A percentile compares a stretch with the other conserved stretches of the same genome.
Conservation (phyloP, 2,888 invertebrate genomes). For the Rhagophthalmus giganteus region DNA sequence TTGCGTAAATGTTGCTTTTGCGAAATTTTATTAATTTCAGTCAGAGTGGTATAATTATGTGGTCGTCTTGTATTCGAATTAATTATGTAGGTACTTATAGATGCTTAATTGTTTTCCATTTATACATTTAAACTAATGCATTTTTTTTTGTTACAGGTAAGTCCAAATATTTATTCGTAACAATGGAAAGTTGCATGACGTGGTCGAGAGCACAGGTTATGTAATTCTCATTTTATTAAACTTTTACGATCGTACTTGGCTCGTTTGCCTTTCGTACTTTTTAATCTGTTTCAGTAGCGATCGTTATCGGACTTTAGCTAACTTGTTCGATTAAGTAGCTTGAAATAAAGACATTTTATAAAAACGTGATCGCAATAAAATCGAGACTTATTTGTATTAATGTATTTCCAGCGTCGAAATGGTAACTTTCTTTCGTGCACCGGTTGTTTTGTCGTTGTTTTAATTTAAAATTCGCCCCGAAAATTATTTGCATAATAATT, state of each 20-base stretch:
- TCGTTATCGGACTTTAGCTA: not conserved
- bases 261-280: not conserved
- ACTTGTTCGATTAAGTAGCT: too few species aligned
- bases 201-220: not conserved
- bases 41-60: too few species aligned
- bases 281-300: not conserved
- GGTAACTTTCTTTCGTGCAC: too few species aligned
- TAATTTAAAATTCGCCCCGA: not conserved
- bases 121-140: slow-evolving; percentile 27
- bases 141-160: slow-evolving; percentile 59
- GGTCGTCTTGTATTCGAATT: too few species aligned
- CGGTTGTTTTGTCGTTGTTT: not conserved
- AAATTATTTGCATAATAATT: slow-evolving; percentile 5
- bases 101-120: not conserved
- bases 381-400: not conserved
- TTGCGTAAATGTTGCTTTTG: too few species aligned
- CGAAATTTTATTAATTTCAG: too few species aligned
- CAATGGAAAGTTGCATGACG: not conserved
- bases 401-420: not conserved
- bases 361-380: not conserved
- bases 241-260: not conserved
- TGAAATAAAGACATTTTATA: too few species aligned
- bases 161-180: not conserved
- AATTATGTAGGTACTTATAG: not conserved
- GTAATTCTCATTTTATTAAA: not conserved